These are phyloP conservation scores for Machimus atricapillus DNA, from an alignment of 2,888 invertebrate species.

Conservation along the genomic window DNA sequence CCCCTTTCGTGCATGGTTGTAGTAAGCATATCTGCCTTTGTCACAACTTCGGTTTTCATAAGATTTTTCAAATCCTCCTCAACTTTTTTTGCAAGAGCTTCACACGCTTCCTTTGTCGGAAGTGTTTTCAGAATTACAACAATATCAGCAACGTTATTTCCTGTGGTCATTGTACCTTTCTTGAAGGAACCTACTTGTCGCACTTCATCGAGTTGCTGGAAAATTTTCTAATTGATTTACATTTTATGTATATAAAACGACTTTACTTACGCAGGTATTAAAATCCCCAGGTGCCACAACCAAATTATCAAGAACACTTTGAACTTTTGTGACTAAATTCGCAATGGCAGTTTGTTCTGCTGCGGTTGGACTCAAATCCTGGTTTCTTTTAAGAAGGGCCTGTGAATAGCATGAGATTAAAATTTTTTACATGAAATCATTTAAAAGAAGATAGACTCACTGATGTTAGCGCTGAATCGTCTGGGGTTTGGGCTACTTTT, in stretches of 20 bases:
- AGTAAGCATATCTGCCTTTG: slow-evolving; percentile 66
- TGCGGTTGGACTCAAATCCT: slow-evolving; percentile 89
- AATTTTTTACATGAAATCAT: background rate
- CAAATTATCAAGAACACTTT: slow-evolving; percentile 90
- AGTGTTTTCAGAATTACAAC: slow-evolving; percentile 96
- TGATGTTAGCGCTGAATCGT: slow-evolving; percentile 85
- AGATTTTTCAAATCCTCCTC: slow-evolving; percentile 84
- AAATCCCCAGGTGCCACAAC: slow-evolving; percentile 94
- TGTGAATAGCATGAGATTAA: slow-evolving; percentile 58
- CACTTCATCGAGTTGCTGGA: slow-evolving; percentile 88
- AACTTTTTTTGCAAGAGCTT: slow-evolving; percentile 87
- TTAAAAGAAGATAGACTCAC: slow-evolving; percentile 61
- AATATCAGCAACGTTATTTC: slow-evolving; percentile 94
- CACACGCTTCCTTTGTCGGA: slow-evolving; percentile 94
- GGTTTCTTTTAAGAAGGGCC: slow-evolving; percentile 90
- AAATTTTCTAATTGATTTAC: background rate
- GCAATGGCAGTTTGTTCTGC: slow-evolving; percentile 91
- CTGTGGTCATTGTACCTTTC: slow-evolving; percentile 96
- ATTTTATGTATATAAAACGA: background rate
- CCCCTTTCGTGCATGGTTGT: slow-evolving; percentile 74
- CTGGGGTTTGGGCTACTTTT: slow-evolving; percentile 78
- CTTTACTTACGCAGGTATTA: slow-evolving; percentile 89
- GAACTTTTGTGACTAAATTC: slow-evolving; percentile 94
- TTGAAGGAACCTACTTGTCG: slow-evolving; percentile 97
- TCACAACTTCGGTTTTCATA: slow-evolving; percentile 69